Base-by-base conservation (phyloP, 2,113 vertebrate genomes). In the Benitochromis conjunctus region DNA sequence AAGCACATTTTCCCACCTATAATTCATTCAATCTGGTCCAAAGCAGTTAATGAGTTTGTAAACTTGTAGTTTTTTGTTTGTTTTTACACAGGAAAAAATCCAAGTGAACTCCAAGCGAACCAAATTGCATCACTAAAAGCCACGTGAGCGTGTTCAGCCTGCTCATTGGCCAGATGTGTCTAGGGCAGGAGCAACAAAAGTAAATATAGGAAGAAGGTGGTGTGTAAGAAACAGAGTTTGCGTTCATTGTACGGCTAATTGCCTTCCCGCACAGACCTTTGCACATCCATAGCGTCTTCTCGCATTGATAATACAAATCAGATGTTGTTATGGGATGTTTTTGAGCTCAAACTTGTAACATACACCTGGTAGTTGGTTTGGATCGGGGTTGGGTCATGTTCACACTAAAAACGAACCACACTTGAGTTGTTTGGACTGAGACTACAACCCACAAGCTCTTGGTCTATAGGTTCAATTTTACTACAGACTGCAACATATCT, bases 381-480 rank as follows among this genome's bases (percentile, higher is more conserved):
- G 60, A 3, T 64, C 0, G 1, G 9, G 0, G 60, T 64, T 1
- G 1, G 19, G 38, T 38, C 19, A 64, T 0, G 0, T 64, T 21
- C 60, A 21, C 34, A 64, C 34, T 38, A 64, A 64, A 64, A 64
- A 38, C 29, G 18, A 60, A 34, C 14, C 57, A 34, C 57, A 60
- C 57, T 6, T 60, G 26, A 57, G 56, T 57, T 58, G 24, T 58
- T 58, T 2, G 57, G 26, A 60, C 14, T 18, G 57, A 60, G 57
- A 14, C 57, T 34, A 34, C 14, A 60, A 60, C 8, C 14, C 0
- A 60, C 26, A 55, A 76, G 19, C 13, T 14, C 43, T 26, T 55
- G 43, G 21, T 77, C 69, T 77, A 10, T 16, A 36, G 8, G 14
- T 53, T 53, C 0, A 78, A 69, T 71, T 41, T 19, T 9, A 41